phyloP scores from a whole-genome alignment of 2,113 vertebrate genomes.

The Bombycilla garrulus region DNA sequence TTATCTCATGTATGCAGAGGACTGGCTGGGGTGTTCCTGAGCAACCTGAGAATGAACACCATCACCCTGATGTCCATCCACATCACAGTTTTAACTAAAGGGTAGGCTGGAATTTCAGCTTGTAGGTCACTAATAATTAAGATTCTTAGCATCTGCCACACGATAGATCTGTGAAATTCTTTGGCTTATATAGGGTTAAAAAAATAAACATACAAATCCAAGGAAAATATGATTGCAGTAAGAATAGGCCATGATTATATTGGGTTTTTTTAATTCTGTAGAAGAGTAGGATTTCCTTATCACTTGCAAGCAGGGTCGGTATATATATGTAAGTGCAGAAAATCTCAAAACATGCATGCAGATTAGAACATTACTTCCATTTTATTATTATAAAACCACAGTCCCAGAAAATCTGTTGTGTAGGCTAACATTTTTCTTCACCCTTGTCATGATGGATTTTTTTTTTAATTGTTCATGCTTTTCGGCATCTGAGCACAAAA shows the following conservation, averaged over 20 bases:
- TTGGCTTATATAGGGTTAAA: neutral
- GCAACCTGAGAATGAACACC: neutral
- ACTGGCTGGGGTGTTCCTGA: neutral
- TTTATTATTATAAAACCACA: neutral
- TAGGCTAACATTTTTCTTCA: slow-evolving; percentile 4
- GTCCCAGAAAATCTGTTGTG: slow-evolving; percentile 4
- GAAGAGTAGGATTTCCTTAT: slow-evolving; percentile 43
- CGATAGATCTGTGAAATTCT: neutral
- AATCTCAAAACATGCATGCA: slow-evolving; percentile 14
- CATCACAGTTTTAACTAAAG: neutral
- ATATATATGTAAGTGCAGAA: neutral
- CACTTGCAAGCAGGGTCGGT: slow-evolving; percentile 12
- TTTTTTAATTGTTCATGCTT: neutral
- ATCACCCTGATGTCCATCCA: neutral
- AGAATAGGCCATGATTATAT: neutral
- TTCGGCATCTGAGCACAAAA: neutral
- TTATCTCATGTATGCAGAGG: neutral
- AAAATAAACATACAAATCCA: neutral
- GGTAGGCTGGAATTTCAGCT: neutral
- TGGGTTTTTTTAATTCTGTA: neutral
- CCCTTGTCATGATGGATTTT: neutral
- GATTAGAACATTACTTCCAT: neutral
- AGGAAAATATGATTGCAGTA: neutral
- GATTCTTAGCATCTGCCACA: neutral
- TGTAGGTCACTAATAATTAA: neutral